Percentiles rank a stretch among this genome's conserved stretches.
Evolutionary conservation across 2,113 vertebrate species (phyloP).

Genomic region (Scartelaos histophorus): DNA sequence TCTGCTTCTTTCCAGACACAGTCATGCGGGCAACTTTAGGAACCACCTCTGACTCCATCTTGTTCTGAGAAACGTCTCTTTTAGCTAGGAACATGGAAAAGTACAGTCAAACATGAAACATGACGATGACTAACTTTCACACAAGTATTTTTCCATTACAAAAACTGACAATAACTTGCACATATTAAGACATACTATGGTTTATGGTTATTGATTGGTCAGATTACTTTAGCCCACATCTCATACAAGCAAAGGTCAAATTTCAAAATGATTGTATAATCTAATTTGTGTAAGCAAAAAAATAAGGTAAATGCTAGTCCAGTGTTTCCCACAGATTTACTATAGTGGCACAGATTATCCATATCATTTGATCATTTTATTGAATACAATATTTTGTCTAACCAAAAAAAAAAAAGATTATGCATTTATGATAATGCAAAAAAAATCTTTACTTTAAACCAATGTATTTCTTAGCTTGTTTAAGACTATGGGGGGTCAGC

Average conservation of each 20-base stretch:
- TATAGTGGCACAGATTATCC: too few species aligned
- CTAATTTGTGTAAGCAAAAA: not conserved
- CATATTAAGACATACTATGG: too few species aligned
- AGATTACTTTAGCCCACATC: not conserved
- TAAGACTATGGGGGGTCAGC: too few species aligned
- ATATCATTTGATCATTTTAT: too few species aligned
- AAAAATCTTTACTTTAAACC: too few species aligned
- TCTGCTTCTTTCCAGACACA: conserved; percentile 95
- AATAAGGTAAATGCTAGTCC: too few species aligned
- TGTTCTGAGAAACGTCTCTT: conserved; percentile 78
- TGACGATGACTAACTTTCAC: conserved; percentile 1
- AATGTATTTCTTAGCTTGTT: too few species aligned
- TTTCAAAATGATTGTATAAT: not conserved
- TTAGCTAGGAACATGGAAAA: conserved; percentile 81
- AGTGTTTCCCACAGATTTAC: too few species aligned
- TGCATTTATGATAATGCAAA: too few species aligned
- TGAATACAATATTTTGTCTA: too few species aligned
- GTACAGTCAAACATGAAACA: conserved; percentile 15
- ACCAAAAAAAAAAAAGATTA: too few species aligned
- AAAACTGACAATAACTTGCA: not conserved
- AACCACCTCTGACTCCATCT: conserved; percentile 87
- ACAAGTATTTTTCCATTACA: conserved; percentile 4
- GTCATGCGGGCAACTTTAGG: conserved; percentile 98
- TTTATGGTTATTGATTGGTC: not conserved
- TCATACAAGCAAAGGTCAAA: not conserved